phyloP scores from a whole-genome alignment of 2,113 vertebrate species.

The Leiothrix lutea region DNA sequence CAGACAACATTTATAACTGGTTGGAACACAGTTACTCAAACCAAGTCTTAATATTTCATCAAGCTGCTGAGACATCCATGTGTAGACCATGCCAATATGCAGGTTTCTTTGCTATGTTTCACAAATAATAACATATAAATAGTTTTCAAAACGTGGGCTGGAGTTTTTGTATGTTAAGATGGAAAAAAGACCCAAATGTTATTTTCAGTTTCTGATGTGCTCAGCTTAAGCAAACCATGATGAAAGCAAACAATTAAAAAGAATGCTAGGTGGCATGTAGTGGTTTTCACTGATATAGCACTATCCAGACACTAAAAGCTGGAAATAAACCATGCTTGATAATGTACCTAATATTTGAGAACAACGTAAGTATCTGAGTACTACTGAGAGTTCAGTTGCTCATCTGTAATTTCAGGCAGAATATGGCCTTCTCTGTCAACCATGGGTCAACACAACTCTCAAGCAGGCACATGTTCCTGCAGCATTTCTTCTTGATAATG shows the following conservation, averaged over 20 bases:
- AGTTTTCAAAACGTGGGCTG: conserved; percentile 2
- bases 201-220: not conserved
- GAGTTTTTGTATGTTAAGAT: not conserved
- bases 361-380: not conserved
- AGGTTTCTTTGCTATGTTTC: conserved; percentile 3
- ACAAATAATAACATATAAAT: not conserved
- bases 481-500: not conserved
- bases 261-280: not conserved
- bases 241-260: not conserved
- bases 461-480: not conserved
- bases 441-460: not conserved
- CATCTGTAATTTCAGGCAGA: not conserved
- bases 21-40: not conserved
- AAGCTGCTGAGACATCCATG: not conserved
- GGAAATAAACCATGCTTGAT: not conserved
- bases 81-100: not conserved
- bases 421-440: not conserved
- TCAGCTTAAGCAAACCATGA: not conserved
- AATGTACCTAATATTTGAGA: not conserved
- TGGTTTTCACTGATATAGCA: not conserved
- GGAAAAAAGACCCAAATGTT: not conserved
- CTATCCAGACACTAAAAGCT: not conserved
- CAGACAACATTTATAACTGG: not conserved
- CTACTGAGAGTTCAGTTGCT: not conserved
- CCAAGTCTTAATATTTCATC: not conserved